Conservation (phyloP, 2,797 vertebrate species). For the Enteromius unitaeniatus region DNA sequence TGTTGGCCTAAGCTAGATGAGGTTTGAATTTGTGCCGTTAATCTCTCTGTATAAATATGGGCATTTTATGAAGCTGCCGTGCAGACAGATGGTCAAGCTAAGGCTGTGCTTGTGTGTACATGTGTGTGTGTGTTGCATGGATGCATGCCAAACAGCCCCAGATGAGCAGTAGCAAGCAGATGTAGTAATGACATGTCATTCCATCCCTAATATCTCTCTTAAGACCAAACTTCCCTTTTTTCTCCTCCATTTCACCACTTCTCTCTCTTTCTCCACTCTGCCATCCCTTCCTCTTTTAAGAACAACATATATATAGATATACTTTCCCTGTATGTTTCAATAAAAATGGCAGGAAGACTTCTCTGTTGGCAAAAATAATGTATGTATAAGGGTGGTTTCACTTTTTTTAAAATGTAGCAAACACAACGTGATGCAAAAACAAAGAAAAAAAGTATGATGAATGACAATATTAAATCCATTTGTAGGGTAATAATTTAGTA, state of each 20-base stretch:
- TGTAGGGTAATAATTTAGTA: too few species aligned
- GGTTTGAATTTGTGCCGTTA: slow-evolving; percentile 1
- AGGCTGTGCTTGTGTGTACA: slow-evolving; percentile 46
- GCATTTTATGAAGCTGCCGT: slow-evolving; percentile 12
- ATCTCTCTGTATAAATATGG: slow-evolving; percentile 23
- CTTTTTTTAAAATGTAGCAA: not conserved
- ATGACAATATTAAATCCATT: not conserved
- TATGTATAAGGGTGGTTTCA: not conserved
- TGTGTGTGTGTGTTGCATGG: slow-evolving; percentile 62
- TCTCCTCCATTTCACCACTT: slow-evolving; percentile 31
- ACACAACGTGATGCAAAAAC: not conserved
- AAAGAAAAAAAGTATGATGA: not conserved
- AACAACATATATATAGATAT: slow-evolving; percentile 40
- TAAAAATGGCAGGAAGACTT: not conserved
- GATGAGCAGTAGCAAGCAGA: slow-evolving; percentile 67
- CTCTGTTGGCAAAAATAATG: not conserved
- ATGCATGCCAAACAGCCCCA: slow-evolving; percentile 65
- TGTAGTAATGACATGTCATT: slow-evolving; percentile 67
- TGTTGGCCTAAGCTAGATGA: not conserved
- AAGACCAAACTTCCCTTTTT: slow-evolving; percentile 32
- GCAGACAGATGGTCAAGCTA: slow-evolving; percentile 42
- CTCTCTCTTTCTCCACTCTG: slow-evolving; percentile 8
- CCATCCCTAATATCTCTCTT: slow-evolving; percentile 60
- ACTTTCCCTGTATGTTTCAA: slow-evolving; percentile 31
- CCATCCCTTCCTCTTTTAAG: slow-evolving; percentile 37